These are phyloP conservation scores for Tursiops truncatus DNA, from an alignment of 2,113 vertebrate genomes.

Conservation along the genomic window DNA sequence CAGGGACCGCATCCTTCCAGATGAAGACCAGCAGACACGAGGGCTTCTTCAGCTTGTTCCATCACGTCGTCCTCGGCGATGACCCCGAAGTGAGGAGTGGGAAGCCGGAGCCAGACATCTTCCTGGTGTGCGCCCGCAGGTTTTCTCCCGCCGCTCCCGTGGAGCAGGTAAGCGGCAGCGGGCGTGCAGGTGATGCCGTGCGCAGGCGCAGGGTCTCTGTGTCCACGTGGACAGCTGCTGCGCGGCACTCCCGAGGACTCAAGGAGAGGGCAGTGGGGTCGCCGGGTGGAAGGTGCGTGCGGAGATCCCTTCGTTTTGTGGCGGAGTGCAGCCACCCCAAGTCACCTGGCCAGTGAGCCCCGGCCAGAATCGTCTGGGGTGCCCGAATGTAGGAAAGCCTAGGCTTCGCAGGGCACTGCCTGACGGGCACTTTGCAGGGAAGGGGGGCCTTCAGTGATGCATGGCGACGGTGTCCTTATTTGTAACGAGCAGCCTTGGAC, in stretches of 20 bases:
- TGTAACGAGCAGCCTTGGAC: rapidly evolving
- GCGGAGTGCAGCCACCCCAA: rapidly evolving
- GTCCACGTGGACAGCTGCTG: rapidly evolving
- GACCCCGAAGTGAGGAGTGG: slow-evolving; percentile 89
- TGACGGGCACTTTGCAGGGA: rapidly evolving
- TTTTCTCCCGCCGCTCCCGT: slow-evolving; percentile 86
- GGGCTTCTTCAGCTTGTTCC: slow-evolving; percentile 89
- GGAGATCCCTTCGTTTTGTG: rapidly evolving
- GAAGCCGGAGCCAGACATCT: slow-evolving; percentile 92
- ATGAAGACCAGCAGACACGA: slow-evolving; percentile 88
- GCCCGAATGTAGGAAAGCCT: rapidly evolving
- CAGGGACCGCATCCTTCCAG: slow-evolving; percentile 82
- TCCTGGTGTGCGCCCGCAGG: slow-evolving; percentile 90
- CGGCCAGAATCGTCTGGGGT: rapidly evolving
- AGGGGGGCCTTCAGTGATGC: rapidly evolving
- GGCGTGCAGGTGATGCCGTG: too few relatives aligned
- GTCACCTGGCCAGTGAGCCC: not conserved
- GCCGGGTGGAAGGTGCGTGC: rapidly evolving
- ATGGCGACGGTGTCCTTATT: rapidly evolving
- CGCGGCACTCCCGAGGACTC: rapidly evolving
- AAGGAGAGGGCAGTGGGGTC: rapidly evolving
- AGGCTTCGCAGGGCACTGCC: rapidly evolving
- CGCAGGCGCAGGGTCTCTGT: not conserved
- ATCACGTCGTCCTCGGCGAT: slow-evolving; percentile 92
- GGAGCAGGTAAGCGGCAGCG: slow-evolving; percentile 82